A percentile compares a stretch with the other conserved stretches of the same genome.
Evolutionary conservation across 2,888 invertebrate species (phyloP).

Genomic region (Drosophila bunnanda): DNA sequence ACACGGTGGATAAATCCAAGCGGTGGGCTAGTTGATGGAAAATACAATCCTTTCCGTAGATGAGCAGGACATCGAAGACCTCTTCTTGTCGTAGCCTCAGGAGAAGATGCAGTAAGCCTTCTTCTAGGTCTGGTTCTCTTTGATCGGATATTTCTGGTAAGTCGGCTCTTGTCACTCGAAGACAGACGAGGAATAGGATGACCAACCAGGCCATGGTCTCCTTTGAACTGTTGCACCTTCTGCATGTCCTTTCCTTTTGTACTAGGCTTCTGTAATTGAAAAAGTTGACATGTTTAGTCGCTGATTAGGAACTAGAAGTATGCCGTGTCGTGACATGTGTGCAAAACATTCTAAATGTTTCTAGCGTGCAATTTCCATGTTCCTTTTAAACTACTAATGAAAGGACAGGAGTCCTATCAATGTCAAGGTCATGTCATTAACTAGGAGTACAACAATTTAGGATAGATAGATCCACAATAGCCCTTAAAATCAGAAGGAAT

Average conservation of each 20-base stretch:
- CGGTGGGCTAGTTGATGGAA: constrained; percentile 35
- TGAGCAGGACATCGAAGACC: constrained; percentile 39
- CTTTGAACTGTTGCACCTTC: constrained; percentile 7
- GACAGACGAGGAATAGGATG: constrained; percentile 10
- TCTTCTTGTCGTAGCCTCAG: constrained; percentile 37
- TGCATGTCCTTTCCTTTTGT: neutral
- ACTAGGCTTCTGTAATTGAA: neutral
- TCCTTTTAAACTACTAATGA: neutral
- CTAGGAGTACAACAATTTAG: neutral
- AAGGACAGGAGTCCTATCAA: neutral
- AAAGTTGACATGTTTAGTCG: constrained; percentile 1
- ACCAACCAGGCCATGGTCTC: constrained; percentile 7
- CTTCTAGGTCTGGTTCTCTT: neutral
- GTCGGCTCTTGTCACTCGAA: neutral
- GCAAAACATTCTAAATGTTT: neutral
- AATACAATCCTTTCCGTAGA: constrained; percentile 56
- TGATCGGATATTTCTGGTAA: neutral
- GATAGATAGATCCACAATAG: no score
- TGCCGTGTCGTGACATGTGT: neutral
- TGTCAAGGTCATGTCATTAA: neutral
- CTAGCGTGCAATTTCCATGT: neutral
- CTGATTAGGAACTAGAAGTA: neutral
- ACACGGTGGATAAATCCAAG: constrained; percentile 21
- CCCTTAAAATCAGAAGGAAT: neutral
- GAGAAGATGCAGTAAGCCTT: constrained; percentile 27